Conservation (phyloP, 2,888 invertebrate genomes). For the Drosophila birchii region DNA sequence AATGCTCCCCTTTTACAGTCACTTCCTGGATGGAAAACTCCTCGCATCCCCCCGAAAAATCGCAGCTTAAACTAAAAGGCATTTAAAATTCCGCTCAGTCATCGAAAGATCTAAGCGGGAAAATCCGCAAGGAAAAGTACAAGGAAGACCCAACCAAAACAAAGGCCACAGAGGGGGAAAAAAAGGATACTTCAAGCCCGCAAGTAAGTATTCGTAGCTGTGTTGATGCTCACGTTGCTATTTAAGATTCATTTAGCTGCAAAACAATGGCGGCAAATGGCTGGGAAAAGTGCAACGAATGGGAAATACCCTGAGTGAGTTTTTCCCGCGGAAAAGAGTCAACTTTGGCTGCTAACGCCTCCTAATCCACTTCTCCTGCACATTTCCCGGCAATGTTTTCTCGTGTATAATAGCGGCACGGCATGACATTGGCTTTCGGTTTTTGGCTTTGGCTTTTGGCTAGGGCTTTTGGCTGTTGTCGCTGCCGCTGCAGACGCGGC, state of each 20-base stretch:
- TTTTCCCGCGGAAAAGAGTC: constrained; percentile 14
- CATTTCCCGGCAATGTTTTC: constrained; percentile 5
- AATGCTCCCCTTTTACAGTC: constrained; percentile 37
- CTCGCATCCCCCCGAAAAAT: background rate
- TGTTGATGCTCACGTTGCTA: constrained; percentile 34
- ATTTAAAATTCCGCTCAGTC: constrained; percentile 55
- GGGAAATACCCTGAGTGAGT: constrained; percentile 16
- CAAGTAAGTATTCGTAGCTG: constrained; percentile 19
- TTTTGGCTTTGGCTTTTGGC: constrained; percentile 21
- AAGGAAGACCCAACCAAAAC: constrained; percentile 13
- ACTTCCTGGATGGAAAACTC: constrained; percentile 21
- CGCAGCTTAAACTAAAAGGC: constrained; percentile 20
- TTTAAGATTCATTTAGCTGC: constrained; percentile 58
- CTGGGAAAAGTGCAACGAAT: constrained; percentile 15
- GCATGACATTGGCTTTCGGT: constrained; percentile 31
- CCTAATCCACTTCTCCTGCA: constrained; percentile 16
- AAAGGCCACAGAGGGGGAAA: constrained; percentile 1
- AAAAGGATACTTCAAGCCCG: constrained; percentile 41
- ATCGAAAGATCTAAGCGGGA: constrained; percentile 35
- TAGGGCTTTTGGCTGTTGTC: constrained; percentile 31
- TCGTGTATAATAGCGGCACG: constrained; percentile 45
- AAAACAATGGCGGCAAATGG: constrained; percentile 39
- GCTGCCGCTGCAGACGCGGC: constrained; percentile 46
- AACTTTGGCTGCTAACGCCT: constrained; percentile 2
- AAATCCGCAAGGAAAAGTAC: constrained; percentile 42